Base-by-base conservation (phyloP, 2,888 invertebrate genomes). In the Onthophagus sagittarius region DNA sequence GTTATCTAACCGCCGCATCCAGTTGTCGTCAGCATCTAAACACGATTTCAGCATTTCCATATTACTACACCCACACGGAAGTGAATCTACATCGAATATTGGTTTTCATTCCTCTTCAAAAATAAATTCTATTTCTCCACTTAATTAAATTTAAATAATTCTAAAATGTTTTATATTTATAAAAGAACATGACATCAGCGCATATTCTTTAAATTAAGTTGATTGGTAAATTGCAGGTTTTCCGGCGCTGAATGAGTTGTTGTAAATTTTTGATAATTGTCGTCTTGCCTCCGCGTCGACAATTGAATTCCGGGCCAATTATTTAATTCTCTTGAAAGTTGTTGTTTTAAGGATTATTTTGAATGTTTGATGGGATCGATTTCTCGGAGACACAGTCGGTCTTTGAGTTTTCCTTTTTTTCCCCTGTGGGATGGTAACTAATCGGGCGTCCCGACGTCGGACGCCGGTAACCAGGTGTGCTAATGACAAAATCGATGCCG, bases 401-500 rank as follows among this genome's bases (percentile, higher is more conserved):
- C 11, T 53, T 53, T 53, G 39, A 53, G 39, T 53, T 53, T 53
- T 53, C 39, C 11, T 53, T 53, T 53, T 53, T 53, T 53, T 53
- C 11, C 11, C 11, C 39, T 53, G 39, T 53, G 39, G 39, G 39
- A 9, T 53, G 39, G 39, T 11, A 53, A 53, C 39, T 53, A 53
- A 53, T 53, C 39, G 39, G 39, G 11, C 39, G 39, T 53, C 39
- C 39, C 39, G 39, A 53, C 39, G 39, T 7, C 39, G 39, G 39
- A 53, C 39, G 39, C 39, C 39, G 70, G 77, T 77, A 78, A 79
- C 77, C 78, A 79, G 78, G 80, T 81, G 79, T 78, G 79, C 80
- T 81, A 81, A 81, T 81, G 80, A 76, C 74, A 81, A 80, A 81
- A 81, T 81, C 81, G 79, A 81, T 81, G 79, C 67, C 11, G n/a